Conservation (phyloP, 2,888 invertebrate species). For the Furcula furcula region DNA sequence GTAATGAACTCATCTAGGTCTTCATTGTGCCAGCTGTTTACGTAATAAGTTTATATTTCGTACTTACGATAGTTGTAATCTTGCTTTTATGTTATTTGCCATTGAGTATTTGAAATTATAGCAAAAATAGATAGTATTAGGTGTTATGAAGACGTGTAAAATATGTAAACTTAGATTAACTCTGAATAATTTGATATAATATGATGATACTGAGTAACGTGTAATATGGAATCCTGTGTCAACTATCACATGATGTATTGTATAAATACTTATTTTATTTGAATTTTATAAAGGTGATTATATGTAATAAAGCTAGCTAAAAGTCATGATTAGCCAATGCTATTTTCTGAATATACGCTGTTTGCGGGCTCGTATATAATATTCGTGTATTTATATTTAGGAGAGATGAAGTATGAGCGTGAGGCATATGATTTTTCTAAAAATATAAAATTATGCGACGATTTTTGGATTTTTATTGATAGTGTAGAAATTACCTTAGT, state of each 20-base stretch:
- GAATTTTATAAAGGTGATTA: conserved; percentile 58
- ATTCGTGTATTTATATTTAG: conserved; percentile 76
- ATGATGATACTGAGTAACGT: conserved; percentile 44
- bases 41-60: conserved; percentile 71
- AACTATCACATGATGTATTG: conserved; percentile 55
- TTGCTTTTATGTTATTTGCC: conserved; percentile 73
- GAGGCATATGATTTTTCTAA: conserved; percentile 79
- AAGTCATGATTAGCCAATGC: conserved; percentile 78
- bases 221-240: conserved; percentile 49
- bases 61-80: conserved; percentile 75
- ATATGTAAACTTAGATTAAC: conserved; percentile 66
- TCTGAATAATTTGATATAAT: conserved; percentile 32
- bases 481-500: too few relatives aligned
- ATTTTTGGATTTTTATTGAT: too few relatives aligned
- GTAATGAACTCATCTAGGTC: conserved; percentile 73
- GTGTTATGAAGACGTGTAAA: conserved; percentile 60
- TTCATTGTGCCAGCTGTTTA: conserved; percentile 80
- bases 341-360: conserved; percentile 77
- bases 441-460: conserved; percentile 78
- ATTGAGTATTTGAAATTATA: conserved; percentile 71
- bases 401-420: conserved; percentile 68
- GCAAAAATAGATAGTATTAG: conserved; percentile 66
- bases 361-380: conserved; percentile 62
- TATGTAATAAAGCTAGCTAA: conserved; percentile 74
- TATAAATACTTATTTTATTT: conserved; percentile 66